Evolutionary conservation across 2,113 vertebrate genomes (phyloP).

Genomic region (Corythornis madagascariensis): DNA sequence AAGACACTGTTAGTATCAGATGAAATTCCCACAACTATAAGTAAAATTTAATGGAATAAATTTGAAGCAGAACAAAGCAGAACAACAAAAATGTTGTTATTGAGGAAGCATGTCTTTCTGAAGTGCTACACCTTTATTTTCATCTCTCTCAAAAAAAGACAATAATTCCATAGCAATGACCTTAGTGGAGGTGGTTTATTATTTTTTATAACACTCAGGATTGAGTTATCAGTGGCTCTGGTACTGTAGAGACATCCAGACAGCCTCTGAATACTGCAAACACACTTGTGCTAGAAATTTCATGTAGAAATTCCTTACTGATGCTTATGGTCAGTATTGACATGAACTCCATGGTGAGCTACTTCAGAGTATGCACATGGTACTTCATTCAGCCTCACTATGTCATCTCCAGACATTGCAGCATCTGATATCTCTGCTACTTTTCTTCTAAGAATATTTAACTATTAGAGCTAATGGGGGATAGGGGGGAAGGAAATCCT

Average conservation of each 20-base stretch:
- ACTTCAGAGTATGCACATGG: background rate
- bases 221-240: background rate
- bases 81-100: background rate
- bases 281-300: background rate
- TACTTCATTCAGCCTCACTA: background rate
- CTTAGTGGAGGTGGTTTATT: background rate
- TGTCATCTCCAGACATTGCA: background rate
- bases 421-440: background rate
- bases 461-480: background rate
- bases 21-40: background rate
- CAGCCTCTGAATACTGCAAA: background rate
- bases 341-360: background rate
- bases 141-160: background rate
- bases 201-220: background rate
- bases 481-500: background rate
- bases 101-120: background rate
- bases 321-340: background rate
- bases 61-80: background rate
- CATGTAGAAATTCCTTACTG: background rate
- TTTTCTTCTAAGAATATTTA: background rate
- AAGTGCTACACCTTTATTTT: slow-evolving; percentile 11
- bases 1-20: background rate
- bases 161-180: background rate
- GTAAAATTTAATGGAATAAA: background rate
- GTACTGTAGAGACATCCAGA: background rate